Evolutionary conservation across 2,113 vertebrate genomes (phyloP).

Genomic region (Sinocyclocheilus rhinocerous): DNA sequence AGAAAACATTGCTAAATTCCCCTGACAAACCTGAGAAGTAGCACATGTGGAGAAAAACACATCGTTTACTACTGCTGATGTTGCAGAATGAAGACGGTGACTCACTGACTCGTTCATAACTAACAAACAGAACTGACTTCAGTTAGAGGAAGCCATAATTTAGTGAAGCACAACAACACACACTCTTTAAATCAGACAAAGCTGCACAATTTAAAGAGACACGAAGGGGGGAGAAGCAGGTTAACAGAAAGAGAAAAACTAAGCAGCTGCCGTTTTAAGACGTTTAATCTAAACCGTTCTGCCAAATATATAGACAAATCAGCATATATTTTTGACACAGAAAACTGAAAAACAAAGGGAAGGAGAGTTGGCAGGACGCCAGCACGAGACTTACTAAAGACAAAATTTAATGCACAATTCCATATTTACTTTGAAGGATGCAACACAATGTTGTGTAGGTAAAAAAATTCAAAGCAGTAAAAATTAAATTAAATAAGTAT

Average conservation of each 20-base stretch:
- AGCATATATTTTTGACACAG: not conserved
- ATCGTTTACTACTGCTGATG: constrained; percentile 10
- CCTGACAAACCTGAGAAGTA: not conserved
- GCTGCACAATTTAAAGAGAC: not conserved
- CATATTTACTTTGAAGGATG: not conserved
- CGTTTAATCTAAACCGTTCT: not conserved
- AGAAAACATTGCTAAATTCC: not conserved
- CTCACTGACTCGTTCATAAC: not conserved
- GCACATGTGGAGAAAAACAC: not conserved
- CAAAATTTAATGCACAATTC: not conserved
- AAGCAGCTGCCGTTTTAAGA: not conserved
- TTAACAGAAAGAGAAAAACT: not conserved
- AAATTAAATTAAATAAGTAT: constrained; percentile 28
- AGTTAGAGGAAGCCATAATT: constrained; percentile 67
- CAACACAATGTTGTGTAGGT: not conserved
- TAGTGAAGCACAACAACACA: constrained; percentile 13
- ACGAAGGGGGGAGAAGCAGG: not conserved
- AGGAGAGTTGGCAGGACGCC: not conserved
- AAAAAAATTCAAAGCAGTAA: not conserved
- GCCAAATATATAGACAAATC: not conserved
- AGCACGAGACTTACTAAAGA: not conserved
- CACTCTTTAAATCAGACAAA: not conserved
- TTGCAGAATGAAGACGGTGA: not conserved
- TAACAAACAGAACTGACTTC: not conserved
- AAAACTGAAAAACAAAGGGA: not conserved